phyloP scores from a whole-genome alignment of 92 coral and sea anemone genomes.

The Paragorgia papillata region DNA sequence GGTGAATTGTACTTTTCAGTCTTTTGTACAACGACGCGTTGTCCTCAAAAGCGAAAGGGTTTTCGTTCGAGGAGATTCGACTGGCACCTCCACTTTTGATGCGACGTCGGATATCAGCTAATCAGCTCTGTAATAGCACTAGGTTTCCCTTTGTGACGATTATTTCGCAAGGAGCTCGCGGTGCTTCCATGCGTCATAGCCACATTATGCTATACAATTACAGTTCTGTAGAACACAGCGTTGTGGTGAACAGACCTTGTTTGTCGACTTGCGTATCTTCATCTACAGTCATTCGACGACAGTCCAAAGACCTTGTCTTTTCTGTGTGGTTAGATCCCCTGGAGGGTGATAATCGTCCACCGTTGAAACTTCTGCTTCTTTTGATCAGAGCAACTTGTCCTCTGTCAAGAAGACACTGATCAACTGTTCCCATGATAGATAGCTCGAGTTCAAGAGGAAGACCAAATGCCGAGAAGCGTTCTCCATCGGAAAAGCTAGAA shows the following conservation, averaged over 20 bases:
- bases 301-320: neutral
- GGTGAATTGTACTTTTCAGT: too few species aligned
- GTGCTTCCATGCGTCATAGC: too few species aligned
- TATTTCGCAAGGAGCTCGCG: neutral
- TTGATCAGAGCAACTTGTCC: slow-evolving; percentile 29
- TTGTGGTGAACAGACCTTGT: slow-evolving; percentile 26
- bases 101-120: too few species aligned
- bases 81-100: too few species aligned
- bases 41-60: too few species aligned
- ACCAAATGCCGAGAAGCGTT: neutral
- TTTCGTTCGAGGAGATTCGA: too few species aligned
- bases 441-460: slow-evolving; percentile 38
- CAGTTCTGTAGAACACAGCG: slow-evolving; percentile 45
- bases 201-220: neutral
- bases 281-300: neutral
- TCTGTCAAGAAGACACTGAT: slow-evolving; percentile 34
- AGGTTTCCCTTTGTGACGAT: neutral
- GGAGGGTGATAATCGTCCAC: neutral
- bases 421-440: slow-evolving; percentile 36
- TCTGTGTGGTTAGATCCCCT: slow-evolving; percentile 1
- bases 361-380: neutral
- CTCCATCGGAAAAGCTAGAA: neutral
- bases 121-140: too few species aligned
- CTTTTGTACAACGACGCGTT: too few species aligned
- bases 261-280: slow-evolving; percentile 7